Conservation (phyloP, 1,140 invertebrate genomes). For the Teleogryllus occipitalis region DNA sequence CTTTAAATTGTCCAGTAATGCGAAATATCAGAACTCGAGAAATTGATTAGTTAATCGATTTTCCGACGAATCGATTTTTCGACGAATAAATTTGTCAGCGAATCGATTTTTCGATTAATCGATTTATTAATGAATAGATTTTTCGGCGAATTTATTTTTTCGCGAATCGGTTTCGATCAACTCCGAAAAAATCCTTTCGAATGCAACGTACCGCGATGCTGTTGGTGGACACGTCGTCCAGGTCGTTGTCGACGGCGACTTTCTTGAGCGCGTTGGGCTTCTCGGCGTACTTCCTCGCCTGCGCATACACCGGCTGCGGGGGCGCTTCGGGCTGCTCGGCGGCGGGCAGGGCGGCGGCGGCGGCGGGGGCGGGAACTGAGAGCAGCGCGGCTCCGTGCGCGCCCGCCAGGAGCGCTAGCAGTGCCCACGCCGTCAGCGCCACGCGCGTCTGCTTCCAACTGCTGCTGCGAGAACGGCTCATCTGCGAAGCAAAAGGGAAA, state of each 20-base stretch:
- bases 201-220: constrained; percentile 51
- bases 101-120: too few species aligned
- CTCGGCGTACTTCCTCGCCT: constrained; percentile 71
- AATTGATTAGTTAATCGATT: too few species aligned
- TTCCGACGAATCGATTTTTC: too few species aligned
- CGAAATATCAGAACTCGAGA: too few species aligned
- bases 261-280: constrained; percentile 83
- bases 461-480: constrained; percentile 32
- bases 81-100: too few species aligned
- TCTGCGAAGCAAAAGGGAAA: not conserved
- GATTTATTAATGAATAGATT: too few species aligned
- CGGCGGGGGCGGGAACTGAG: constrained; percentile 37
- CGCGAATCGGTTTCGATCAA: too few species aligned
- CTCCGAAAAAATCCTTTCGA: too few species aligned
- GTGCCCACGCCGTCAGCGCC: constrained; percentile 36
- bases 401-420: constrained; percentile 39
- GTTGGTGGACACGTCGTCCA: constrained; percentile 64
- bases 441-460: constrained; percentile 32
- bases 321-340: not conserved
- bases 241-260: constrained; percentile 65
- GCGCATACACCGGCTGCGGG: not conserved
- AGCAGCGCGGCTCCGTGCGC: constrained; percentile 26
- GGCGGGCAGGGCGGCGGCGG: constrained; percentile 23
- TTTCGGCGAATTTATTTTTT: too few species aligned
- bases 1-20: too few species aligned